Conservation (phyloP, 2,888 invertebrate genomes). For the Drosophila mulleri region DNA sequence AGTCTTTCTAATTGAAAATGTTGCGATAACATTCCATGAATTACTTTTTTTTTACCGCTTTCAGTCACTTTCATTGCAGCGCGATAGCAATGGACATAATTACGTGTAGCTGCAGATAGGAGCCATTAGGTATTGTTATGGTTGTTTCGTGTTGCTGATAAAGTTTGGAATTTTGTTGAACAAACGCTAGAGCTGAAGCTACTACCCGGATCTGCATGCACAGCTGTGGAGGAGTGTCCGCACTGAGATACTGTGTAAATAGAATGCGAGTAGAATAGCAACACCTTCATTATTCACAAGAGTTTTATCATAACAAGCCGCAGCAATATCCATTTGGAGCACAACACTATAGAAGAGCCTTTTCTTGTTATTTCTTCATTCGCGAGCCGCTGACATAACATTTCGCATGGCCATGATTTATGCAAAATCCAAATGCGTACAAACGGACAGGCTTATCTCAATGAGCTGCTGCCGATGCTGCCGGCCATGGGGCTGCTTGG, state of each 20-base stretch:
- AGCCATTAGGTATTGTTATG: constrained; percentile 31
- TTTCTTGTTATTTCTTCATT: constrained; percentile 46
- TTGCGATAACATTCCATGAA: constrained; percentile 20
- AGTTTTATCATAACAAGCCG: constrained; percentile 19
- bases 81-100: constrained; percentile 32
- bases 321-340: constrained; percentile 20
- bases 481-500: constrained; percentile 38
- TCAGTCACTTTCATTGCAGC: constrained; percentile 39
- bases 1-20: background rate
- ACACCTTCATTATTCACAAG: constrained; percentile 9
- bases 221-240: too few relatives aligned
- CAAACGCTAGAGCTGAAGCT: background rate
- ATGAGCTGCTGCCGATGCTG: constrained; percentile 72
- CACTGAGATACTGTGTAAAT: background rate
- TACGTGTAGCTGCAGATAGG: constrained; percentile 24
- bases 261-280: constrained; percentile 7
- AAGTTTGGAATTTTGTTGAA: background rate
- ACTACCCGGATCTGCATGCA: background rate
- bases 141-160: constrained; percentile 31
- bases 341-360: constrained; percentile 36
- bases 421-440: constrained; percentile 74
- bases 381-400: constrained; percentile 75
- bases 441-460: constrained; percentile 77
- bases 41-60: constrained; percentile 20
- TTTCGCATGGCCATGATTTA: constrained; percentile 76